Conservation (phyloP, 2,888 invertebrate species). For the Xestia sexstrigata region DNA sequence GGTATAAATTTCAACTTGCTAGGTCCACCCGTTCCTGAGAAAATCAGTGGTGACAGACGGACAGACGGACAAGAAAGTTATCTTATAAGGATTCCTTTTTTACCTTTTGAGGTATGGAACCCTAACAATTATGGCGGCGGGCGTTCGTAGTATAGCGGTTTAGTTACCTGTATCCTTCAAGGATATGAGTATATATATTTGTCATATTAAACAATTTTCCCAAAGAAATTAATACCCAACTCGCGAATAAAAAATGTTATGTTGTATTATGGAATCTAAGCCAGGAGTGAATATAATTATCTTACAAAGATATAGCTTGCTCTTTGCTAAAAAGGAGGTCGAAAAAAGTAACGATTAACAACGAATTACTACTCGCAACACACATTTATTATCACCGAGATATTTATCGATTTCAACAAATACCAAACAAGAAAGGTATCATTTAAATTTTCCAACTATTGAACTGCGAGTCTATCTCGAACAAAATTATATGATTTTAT, state of each 20-base stretch:
- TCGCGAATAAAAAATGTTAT: too few relatives aligned
- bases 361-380: background rate
- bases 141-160: too few relatives aligned
- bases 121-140: too few relatives aligned
- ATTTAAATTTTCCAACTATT: background rate
- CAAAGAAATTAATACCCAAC: too few relatives aligned
- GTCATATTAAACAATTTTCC: too few relatives aligned
- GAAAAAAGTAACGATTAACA: background rate
- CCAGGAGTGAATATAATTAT: background rate
- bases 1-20: too few relatives aligned
- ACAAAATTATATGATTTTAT: constrained; percentile 45
- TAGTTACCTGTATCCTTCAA: too few relatives aligned
- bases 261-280: background rate
- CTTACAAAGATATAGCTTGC: background rate
- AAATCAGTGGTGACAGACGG: too few relatives aligned
- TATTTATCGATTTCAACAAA: background rate
- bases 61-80: too few relatives aligned
- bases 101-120: background rate
- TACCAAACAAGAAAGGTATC: background rate
- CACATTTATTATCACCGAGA: background rate
- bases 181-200: too few relatives aligned
- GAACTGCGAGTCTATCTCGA: constrained; percentile 2
- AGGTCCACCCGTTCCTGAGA: too few relatives aligned
- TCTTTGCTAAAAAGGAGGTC: background rate
- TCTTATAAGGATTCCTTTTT: too few relatives aligned